Base-by-base conservation (phyloP, 2,888 invertebrate species). In the Elaeidobius kamerunicus region DNA sequence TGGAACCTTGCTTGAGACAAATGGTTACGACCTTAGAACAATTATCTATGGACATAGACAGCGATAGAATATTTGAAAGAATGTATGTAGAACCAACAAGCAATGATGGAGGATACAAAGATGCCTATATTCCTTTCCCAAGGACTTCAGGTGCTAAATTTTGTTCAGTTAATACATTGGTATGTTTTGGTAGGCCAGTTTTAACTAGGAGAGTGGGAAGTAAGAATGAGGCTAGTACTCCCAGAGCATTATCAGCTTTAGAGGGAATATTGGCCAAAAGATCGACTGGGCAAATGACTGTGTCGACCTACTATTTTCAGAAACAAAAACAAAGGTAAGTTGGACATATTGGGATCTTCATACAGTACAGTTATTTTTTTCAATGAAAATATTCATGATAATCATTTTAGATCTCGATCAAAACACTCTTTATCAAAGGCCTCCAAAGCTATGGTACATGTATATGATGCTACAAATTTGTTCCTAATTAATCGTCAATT, bases 141-240 rank as follows among this genome's bases (percentile, higher is more conserved):
- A 79, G 92, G 46, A 96, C 95, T 0, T 93, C 92, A 7, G 95
- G 95, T 1, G 95, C 93, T 0, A 86, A 88, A 64, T 97, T 96
- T 78, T 92, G 91, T 72, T 88, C 88, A 18, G 88, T 88, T 16
- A 91, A 91, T 65, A 81, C 84, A 48, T 73, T 97, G 51, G 92
- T 55, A 11, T 58, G 55, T 36, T 58, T 58, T 39, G 58, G 54
- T 3, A 80, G 91, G 43, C 85, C 87, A 0, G 77, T 85, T 47
- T 55, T 62, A 19, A 81, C 82, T 0, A 79, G 87, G 61, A 76
- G 87, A 49, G 68, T 87, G 15, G 85, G 86, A 0, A 72, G 84
- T 43, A 84, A 86, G 40, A 56, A 18, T 12, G 58, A 60, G 6
- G 14, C 54, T 18, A 82, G 84, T 7, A 92, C 92, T 0, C 92